phyloP scores from a whole-genome alignment of 2,113 vertebrate genomes.

The Cepphus grylle region DNA sequence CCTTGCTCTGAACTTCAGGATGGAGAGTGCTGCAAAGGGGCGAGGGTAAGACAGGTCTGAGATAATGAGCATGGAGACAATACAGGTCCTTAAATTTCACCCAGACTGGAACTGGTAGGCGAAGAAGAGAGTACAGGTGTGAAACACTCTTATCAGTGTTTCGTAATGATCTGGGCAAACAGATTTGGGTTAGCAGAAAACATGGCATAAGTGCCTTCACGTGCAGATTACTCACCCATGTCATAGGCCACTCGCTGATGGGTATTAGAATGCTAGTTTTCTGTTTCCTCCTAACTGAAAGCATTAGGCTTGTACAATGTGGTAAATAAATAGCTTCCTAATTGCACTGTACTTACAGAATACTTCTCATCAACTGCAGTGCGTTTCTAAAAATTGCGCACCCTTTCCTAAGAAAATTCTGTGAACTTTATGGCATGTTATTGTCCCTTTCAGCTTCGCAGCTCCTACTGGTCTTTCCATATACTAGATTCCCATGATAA shows the following conservation, averaged over 20 bases:
- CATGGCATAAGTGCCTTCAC: neutral
- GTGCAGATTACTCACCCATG: neutral
- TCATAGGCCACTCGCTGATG: neutral
- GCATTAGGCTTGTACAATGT: neutral
- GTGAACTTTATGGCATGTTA: neutral
- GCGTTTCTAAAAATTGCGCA: neutral
- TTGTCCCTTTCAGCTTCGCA: neutral
- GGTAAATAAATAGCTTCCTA: neutral
- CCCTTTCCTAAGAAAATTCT: neutral
- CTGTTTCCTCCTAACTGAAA: neutral
- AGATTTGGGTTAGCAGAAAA: neutral
- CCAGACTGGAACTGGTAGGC: neutral
- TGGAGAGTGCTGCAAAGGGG: neutral
- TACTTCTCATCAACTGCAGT: neutral
- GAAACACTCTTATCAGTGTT: neutral
- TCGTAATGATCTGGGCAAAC: neutral
- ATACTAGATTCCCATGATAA: neutral
- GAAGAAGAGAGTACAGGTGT: neutral
- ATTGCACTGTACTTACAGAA: neutral
- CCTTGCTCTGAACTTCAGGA: neutral
- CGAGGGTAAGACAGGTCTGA: neutral
- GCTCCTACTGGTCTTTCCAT: neutral
- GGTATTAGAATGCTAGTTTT: neutral
- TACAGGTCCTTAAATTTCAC: neutral
- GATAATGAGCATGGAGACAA: neutral